Base-by-base conservation (phyloP, 2,888 invertebrate species). In the Phyllotreta cruciferae region DNA sequence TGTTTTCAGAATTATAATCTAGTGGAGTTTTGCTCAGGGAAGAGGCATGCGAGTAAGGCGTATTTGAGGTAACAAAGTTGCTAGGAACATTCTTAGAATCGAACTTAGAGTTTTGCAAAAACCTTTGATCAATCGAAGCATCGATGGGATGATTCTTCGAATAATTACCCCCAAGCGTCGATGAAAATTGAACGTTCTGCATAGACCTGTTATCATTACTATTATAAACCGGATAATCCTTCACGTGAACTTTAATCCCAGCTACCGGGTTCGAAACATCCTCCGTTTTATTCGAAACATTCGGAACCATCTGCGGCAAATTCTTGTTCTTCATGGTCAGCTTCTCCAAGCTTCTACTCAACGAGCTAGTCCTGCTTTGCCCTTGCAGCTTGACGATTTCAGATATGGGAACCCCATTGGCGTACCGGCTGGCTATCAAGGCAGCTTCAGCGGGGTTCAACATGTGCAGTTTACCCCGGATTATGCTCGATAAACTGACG, bases 321-420 rank as follows among this genome's bases (percentile, higher is more conserved):
- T 14, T 53, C 41, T 60, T 66, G 1, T 60, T 56, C 7, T 60
- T 64, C 34, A 70, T 24, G 35, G 39, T 62, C 9, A 70, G n/a
- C 10, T 64, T 64, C 6, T 66, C 63, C 34, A 70, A 52, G n/a
- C 36, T 64, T 11, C 58, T 39, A 8, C 36, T 61, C 41, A 69
- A 54, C 41, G 35, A 35, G 3, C 49, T 34, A 6, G 72, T 62
- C 54, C 70, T 73, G 4, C 70, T 56, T 13, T 73, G 68, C 1
- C 70, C 68, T 42, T 75, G 75, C 35, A 79, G 63, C 61, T 75
- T 71, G 3, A 78, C 78, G 41, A 75, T 73, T 70, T 81, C 78
- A 3, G 73, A 73, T 11, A 71, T 70, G 0, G 77, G 74, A 7
- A 79, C 58, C 35, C 75, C 75, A 61, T 74, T 73, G 0, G 75